Conservation (phyloP, 2,888 invertebrate species). For the Zygothrica quintamaculata region DNA sequence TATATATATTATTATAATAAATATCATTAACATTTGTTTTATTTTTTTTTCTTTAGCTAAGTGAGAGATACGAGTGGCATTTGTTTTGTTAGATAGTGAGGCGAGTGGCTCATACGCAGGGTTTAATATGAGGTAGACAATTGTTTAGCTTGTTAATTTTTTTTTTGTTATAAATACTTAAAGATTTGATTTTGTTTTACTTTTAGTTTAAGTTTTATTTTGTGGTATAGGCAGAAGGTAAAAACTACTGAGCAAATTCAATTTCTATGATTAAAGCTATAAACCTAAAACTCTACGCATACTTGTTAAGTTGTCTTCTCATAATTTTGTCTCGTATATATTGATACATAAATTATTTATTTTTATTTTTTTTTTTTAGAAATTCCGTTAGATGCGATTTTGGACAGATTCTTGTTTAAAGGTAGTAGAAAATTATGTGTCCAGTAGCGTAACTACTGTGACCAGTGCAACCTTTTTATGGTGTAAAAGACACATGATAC, state of each 20-base stretch:
- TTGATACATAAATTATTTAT: too few relatives aligned
- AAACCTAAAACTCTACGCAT: slow-evolving; percentile 58
- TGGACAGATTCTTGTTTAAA: slow-evolving; percentile 84
- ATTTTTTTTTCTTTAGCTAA: slow-evolving; percentile 56
- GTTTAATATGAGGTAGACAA: slow-evolving; percentile 46
- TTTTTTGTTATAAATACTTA: slow-evolving; percentile 9
- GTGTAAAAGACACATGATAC: slow-evolving; percentile 81
- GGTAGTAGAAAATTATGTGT: slow-evolving; percentile 82
- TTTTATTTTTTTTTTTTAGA: slow-evolving; percentile 9
- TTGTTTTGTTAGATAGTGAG: slow-evolving; percentile 62
- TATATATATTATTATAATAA: slow-evolving; percentile 14
- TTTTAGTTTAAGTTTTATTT: slow-evolving; percentile 8
- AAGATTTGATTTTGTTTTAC: slow-evolving; percentile 14
- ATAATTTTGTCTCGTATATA: slow-evolving; percentile 17
- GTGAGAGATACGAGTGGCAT: slow-evolving; percentile 76
- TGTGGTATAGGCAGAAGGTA: slow-evolving; percentile 14
- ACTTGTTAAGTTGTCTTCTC: slow-evolving; percentile 45
- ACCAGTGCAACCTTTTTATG: slow-evolving; percentile 81
- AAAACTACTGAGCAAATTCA: slow-evolving; percentile 22
- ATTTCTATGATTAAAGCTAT: slow-evolving; percentile 38
- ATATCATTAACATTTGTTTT: slow-evolving; percentile 33
- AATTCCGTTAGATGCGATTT: slow-evolving; percentile 62
- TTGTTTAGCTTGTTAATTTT: slow-evolving; percentile 32
- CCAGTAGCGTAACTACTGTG: slow-evolving; percentile 76
- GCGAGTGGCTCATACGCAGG: slow-evolving; percentile 63